Evolutionary conservation across 1,140 invertebrate genomes (phyloP), one percentile per base, ranked within the genome.

Genomic region (Drosophila lacertosa): DNA sequence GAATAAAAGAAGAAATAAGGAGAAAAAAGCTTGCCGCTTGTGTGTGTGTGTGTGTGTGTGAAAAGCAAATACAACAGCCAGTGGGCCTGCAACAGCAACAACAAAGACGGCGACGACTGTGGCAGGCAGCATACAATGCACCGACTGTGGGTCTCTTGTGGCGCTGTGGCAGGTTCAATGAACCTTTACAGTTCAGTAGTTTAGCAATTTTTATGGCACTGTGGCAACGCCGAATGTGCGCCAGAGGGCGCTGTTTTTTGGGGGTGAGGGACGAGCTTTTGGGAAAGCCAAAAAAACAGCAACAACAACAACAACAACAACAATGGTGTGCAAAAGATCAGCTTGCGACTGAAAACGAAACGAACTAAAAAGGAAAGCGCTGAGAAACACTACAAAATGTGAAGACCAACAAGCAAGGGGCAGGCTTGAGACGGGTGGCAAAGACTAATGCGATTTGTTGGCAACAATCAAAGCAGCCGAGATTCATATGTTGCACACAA

Each of bases 121-220:
- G 22, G 39, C 15, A 18, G 11, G 51, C 16, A 20, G 50, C 62
- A 57, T 42, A 64, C 65, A 60, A 60, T 60, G 45, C 32, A 37
- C 50, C 64, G 40, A 20, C 47, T 59, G 63, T 70, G 48, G 39
- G 40, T 47, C 48, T 54, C 32, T 62, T 69, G 48, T 69, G 47
- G 57, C 48, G 57, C 65, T 81, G 77, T 64, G 77, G 82, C 82
- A 75, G 77, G 82, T 88, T 88, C 82, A 82, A 63, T 88, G 82
- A 88, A 88, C 82, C 67, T 78, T 88, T 78, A 82, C 82, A 88
- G 82, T 88, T 88, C 82, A 88, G 77, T 88, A 88, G 82, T 88
- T 88, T 88, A 88, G 74, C 83, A 74, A 88, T 88, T 88, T 88
- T 78, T 81, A 50, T 71, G 68, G 29, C 76, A 82, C 68, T 75